A percentile compares a stretch with the other conserved stretches of the same genome.
phyloP scores from a whole-genome alignment of 2,797 vertebrate species.

The Phrynocephalus guinanensis region DNA sequence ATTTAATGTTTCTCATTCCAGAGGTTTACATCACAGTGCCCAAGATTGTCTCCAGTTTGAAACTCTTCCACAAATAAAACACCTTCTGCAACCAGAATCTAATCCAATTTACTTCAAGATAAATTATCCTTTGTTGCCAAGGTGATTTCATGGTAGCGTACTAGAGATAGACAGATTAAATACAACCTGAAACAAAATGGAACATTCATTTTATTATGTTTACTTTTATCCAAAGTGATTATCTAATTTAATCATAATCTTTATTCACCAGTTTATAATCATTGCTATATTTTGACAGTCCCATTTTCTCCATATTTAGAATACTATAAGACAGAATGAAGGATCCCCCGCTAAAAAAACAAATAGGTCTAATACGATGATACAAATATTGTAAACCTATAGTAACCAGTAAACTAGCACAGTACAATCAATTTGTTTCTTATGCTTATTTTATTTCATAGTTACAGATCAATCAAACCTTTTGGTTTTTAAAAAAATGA shows the following conservation, averaged over 20 bases:
- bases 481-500: slow-evolving; percentile 51
- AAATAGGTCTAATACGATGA: slow-evolving; percentile 29
- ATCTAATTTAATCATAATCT: slow-evolving; percentile 35
- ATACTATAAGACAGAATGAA: slow-evolving; percentile 18
- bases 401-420: slow-evolving; percentile 48
- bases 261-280: slow-evolving; percentile 31
- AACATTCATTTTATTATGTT: slow-evolving; percentile 10
- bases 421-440: slow-evolving; percentile 22
- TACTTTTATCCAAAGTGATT: background rate
- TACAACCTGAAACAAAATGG: slow-evolving; percentile 24
- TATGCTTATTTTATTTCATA: slow-evolving; percentile 45
- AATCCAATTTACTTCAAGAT: slow-evolving; percentile 57
- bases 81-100: slow-evolving; percentile 48
- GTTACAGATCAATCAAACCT: slow-evolving; percentile 18
- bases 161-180: slow-evolving; percentile 38
- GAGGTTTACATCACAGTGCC: slow-evolving; percentile 46
- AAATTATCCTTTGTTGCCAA: slow-evolving; percentile 57
- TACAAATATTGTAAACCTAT: slow-evolving; percentile 46
- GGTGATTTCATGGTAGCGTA: slow-evolving; percentile 44
- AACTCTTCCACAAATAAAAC: slow-evolving; percentile 62
- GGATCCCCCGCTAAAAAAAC: slow-evolving; percentile 41
- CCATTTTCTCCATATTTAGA: slow-evolving; percentile 34
- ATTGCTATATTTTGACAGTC: slow-evolving; percentile 32
- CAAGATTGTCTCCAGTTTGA: slow-evolving; percentile 65
- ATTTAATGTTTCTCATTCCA: slow-evolving; percentile 55